Base-by-base conservation (phyloP, 2,113 vertebrate genomes). In the Saccopteryx leptura region DNA sequence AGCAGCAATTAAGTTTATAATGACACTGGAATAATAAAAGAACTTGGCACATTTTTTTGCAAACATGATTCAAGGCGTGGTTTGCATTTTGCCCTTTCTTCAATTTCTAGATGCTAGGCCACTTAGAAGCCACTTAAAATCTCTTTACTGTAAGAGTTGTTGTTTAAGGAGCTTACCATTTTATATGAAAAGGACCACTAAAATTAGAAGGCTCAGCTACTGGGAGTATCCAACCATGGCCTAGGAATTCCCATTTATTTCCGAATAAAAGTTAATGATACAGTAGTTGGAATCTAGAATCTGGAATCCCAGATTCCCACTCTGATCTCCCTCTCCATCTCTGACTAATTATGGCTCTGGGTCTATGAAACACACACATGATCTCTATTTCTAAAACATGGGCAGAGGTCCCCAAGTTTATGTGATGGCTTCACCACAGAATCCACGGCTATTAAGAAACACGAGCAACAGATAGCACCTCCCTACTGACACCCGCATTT, bases 1-100 rank as follows among this genome's bases (percentile, higher is more conserved):
- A 97, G 97, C 69, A 96, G 87, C 93, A 97, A 98, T 98, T 98
- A 98, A 95, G 87, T 94, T 91, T 94, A 90, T 98, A 97, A 97
- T 95, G 95, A 97, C 89, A 84, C 23, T 68, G 31, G 80, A 95
- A 94, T 97, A 97, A 97, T 98, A 97, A 97, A 90, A 95, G 94
- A 88, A 80, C 93, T 97, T 97, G 94, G 94, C 95, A 96, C 65
- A 86, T 71, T 94, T 93, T 66, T 96, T 84, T 90, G 87, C 72
- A 97, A 97, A 97, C 87, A 97, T 96, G 96, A 97, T 84, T 94
- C 75, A 97, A 97, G 11, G 91, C 33, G 82, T 97, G 96, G 83
- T 88, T 96, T 96, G 84, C 83, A 83, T 89, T 95, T 95, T 96
- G 93, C 86, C 93, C 91, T 97, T 95, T 83, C 93, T 96, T 96